Base-by-base conservation (phyloP, 2,113 vertebrate species). In the Coracopsis vasa region DNA sequence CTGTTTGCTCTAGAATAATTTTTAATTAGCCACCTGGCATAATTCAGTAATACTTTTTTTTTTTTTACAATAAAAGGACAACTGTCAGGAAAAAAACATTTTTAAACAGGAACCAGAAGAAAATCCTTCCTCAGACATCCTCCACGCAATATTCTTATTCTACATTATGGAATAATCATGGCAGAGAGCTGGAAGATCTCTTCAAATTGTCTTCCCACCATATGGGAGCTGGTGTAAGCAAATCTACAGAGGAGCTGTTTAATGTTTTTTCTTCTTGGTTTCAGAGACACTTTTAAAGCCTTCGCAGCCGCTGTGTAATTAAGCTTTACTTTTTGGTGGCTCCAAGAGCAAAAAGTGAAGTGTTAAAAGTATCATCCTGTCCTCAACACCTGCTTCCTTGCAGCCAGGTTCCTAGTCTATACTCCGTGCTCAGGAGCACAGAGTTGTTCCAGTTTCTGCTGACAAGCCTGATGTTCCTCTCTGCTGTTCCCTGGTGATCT, bases 341-440 rank as follows among this genome's bases (percentile, higher is more conserved):
- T 93, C 75, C 21, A 31, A 70, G 42, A 64, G 54, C 39, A 81
- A 84, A 69, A 80, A 58, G 11, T 12, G 50, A 64, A 50, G 42
- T 50, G 61, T 42, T 77, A 9, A 33, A 92, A 81, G 72, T 47
- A 27, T 71, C 56, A 69, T 9, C 9, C 13, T 11, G 8, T 50
- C 80, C 83, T 78, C 20, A 18, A 86, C 65, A 66, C 89, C 54
- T 81, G 80, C 51, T 37, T 84, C 45, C 60, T 60, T 60, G 54
- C 44, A 75, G 35, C 45, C 80, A 37, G 35, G 69, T 81, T 94
- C 65, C 87, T 45, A 47, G 51, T 11, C 70, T 13, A 24, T 1
- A 0, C 47, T 86, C 16, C 10, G 18, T 0, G 0, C 61, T 64
- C 0, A 0, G 60, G 41, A 92, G 35, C 54, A 56, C 0, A 0